Evolutionary conservation across 2,113 vertebrate species (phyloP).

Genomic region (Colossoma macropomum): DNA sequence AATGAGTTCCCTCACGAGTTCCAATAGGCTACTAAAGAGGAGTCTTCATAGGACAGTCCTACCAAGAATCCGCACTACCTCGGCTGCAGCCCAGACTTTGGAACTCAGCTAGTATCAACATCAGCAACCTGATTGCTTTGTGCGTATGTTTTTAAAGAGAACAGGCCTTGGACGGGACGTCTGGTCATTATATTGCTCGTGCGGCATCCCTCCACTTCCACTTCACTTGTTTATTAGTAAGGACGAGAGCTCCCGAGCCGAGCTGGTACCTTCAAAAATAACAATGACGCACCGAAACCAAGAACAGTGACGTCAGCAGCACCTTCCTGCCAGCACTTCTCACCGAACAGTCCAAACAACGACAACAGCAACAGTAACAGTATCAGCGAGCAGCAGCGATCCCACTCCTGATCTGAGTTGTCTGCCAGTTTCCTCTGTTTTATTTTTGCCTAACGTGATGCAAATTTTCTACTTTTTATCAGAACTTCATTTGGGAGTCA

Average conservation of each 20-base stretch:
- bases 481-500: background rate
- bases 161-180: background rate
- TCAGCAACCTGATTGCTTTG: no score
- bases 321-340: constrained; percentile 24
- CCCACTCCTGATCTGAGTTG: constrained; percentile 3
- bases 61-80: no score
- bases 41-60: no score
- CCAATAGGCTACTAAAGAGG: no score
- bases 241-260: constrained; percentile 23
- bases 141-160: no score
- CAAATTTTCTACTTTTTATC: background rate
- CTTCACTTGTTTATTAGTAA: constrained; percentile 23
- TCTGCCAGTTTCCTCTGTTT: constrained; percentile 15
- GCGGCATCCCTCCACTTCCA: background rate
- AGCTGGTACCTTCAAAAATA: constrained; percentile 32
- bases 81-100: no score
- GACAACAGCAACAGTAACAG: constrained; percentile 14
- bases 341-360: constrained; percentile 9
- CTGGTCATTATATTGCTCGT: constrained; percentile 10
- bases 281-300: constrained; percentile 4
- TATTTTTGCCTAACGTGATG: background rate
- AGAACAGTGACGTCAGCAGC: constrained; percentile 25
- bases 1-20: no score
- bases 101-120: no score
- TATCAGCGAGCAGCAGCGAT: no score